Evolutionary conservation across 1,140 invertebrate species (phyloP).

Genomic region (Trypoxylus dichotomus): DNA sequence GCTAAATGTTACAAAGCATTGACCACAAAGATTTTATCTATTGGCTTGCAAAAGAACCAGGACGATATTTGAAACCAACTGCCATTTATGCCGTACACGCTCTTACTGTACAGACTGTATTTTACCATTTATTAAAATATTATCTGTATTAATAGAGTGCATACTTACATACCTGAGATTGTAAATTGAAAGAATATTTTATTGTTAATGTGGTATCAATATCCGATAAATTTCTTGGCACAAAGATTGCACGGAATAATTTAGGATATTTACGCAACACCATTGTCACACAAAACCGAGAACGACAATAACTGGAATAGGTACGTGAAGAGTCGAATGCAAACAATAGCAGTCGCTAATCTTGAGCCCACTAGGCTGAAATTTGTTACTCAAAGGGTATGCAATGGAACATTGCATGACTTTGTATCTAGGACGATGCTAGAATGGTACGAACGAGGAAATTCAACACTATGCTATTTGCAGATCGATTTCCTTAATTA

Average conservation of each 20-base stretch:
- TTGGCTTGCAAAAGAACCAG: no score
- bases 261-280: background rate
- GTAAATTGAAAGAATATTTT: background rate
- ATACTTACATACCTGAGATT: no score
- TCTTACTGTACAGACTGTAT: no score
- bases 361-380: background rate
- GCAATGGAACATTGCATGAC: conserved; percentile 11
- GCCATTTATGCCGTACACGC: no score
- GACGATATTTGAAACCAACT: no score
- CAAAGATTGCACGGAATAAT: background rate
- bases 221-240: background rate
- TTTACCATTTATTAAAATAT: no score
- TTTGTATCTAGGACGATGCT: background rate
- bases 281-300: background rate
- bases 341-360: background rate
- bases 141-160: no score
- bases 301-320: background rate
- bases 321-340: background rate
- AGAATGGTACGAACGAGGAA: conserved; percentile 4
- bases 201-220: background rate
- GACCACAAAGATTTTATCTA: no score
- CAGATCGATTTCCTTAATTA: conserved; percentile 23
- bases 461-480: conserved; percentile 1
- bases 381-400: background rate
- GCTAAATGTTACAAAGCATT: no score